These are phyloP conservation scores for Dynastes maya DNA, from an alignment of 2,888 invertebrate genomes.

Conservation along the genomic window DNA sequence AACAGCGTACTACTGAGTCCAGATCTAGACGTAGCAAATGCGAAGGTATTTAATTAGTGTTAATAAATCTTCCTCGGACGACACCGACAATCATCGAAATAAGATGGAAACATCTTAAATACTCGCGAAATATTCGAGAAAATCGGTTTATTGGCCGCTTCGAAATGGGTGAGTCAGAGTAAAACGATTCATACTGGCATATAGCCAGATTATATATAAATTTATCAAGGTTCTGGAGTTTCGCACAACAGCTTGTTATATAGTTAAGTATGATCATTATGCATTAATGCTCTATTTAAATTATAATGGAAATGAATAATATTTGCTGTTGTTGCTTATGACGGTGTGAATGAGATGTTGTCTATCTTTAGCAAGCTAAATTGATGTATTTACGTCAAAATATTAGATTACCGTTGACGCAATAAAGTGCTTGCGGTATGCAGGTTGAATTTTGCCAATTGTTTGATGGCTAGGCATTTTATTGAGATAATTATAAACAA, in stretches of 20 bases:
- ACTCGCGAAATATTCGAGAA: slow-evolving; percentile 46
- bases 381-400: slow-evolving; percentile 5
- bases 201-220: slow-evolving; percentile 55
- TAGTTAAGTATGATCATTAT: background rate
- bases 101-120: slow-evolving; percentile 32
- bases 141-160: slow-evolving; percentile 56
- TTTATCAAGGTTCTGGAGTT: slow-evolving; percentile 49
- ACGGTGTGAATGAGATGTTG: slow-evolving; percentile 5
- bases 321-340: slow-evolving; percentile 20
- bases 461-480: background rate
- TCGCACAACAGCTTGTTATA: slow-evolving; percentile 27
- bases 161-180: slow-evolving; percentile 54
- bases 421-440: background rate
- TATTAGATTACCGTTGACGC: slow-evolving; percentile 27
- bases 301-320: background rate
- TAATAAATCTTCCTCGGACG: slow-evolving; percentile 9
- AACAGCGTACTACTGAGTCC: slow-evolving; percentile 53
- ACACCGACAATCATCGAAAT: background rate
- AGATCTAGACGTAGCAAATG: slow-evolving; percentile 55
- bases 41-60: slow-evolving; percentile 55
- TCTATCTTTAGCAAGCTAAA: slow-evolving; percentile 13
- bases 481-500: background rate
- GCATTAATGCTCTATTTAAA: slow-evolving; percentile 27
- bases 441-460: slow-evolving; percentile 11
- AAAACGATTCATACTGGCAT: slow-evolving; percentile 55